A percentile compares a stretch with the other conserved stretches of the same genome.
Conservation (phyloP, 1,140 invertebrate genomes). For the Drosophila bocqueti region DNA sequence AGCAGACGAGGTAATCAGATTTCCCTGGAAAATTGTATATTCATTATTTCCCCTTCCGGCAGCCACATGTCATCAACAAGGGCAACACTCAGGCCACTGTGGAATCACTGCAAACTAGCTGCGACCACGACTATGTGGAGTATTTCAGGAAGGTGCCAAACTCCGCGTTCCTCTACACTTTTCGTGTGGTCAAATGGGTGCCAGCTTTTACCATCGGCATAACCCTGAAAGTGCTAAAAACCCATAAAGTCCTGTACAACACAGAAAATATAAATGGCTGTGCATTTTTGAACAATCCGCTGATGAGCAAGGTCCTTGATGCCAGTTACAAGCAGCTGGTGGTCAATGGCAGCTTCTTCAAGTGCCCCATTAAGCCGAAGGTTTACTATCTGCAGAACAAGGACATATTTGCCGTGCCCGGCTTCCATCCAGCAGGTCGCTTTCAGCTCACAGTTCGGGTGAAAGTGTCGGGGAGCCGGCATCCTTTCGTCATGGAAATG, state of each 20-base stretch:
- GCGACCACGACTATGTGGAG: slow-evolving; percentile 48
- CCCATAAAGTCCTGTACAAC: slow-evolving; percentile 39
- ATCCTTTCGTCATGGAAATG: slow-evolving; percentile 50
- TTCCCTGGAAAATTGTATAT: neutral
- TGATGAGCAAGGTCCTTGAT: slow-evolving; percentile 27
- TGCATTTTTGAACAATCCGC: slow-evolving; percentile 28
- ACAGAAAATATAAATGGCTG: slow-evolving; percentile 41
- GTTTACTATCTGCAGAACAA: slow-evolving; percentile 30
- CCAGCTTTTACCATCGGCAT: slow-evolving; percentile 35
- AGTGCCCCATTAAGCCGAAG: slow-evolving; percentile 47
- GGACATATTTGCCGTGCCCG: neutral
- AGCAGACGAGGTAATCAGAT: slow-evolving; percentile 9
- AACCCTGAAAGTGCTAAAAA: slow-evolving; percentile 4
- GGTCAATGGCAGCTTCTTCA: slow-evolving; percentile 55
- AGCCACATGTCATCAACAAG: slow-evolving; percentile 4
- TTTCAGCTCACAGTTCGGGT: slow-evolving; percentile 28
- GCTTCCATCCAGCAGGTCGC: slow-evolving; percentile 21
- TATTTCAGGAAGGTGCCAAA: slow-evolving; percentile 34
- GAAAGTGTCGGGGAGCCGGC: slow-evolving; percentile 12
- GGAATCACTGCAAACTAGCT: slow-evolving; percentile 31
- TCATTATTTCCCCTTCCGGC: neutral
- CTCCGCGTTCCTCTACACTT: slow-evolving; percentile 16
- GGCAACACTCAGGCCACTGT: slow-evolving; percentile 1
- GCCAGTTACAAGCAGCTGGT: slow-evolving; percentile 32
- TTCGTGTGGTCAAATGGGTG: slow-evolving; percentile 18